Base-by-base conservation (phyloP, 1,140 invertebrate species). In the Oryctes rhinoceros region DNA sequence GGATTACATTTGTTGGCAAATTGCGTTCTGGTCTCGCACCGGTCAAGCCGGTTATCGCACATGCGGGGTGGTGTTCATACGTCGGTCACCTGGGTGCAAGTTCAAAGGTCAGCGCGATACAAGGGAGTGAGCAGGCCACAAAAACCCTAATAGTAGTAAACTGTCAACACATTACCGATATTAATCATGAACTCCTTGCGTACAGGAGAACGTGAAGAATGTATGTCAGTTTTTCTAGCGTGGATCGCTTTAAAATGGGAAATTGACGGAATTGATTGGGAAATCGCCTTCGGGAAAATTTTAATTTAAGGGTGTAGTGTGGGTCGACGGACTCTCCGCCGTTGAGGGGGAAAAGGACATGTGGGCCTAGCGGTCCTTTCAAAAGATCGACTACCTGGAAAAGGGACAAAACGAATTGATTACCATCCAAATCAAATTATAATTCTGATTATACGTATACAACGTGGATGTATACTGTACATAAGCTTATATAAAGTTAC, bases 151-250 rank as follows among this genome's bases (percentile, higher is more conserved):
- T 87, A 86, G 84, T 85, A 84, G 85, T 86, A 82, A 85, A 84
- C 84, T 87, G 86, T 87, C 86, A 87, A 87, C 86, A 87, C 86
- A 87, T 87, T 84, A 82, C 86, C 79, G 86, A 87, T 87, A 87
- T 87, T 85, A 87, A 87, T 87, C 86, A 87, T 86, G 85, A 87
- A 18, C 20, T n/a, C 10, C 10, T 18, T 24, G 44, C 78, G 76
- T 78, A 9, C n/a, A 53, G 4, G 13, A 10, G 49, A 48, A 10
- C 49, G 49, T 4, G 49, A 53, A 15, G 4, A 53, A 15, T 53
- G 9, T 53, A 44, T 4, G 3, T 44, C 5, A 1, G 39, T 53
- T 15, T 53, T 15, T 53, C 9, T 18, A 18, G 13, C 13, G 6
- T 24, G 13, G 49, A 53, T 53, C n/a, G n/a, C 13, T 53, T 53